phyloP scores from a whole-genome alignment of 1,140 invertebrate species.

The Neodiprion fabricii region DNA sequence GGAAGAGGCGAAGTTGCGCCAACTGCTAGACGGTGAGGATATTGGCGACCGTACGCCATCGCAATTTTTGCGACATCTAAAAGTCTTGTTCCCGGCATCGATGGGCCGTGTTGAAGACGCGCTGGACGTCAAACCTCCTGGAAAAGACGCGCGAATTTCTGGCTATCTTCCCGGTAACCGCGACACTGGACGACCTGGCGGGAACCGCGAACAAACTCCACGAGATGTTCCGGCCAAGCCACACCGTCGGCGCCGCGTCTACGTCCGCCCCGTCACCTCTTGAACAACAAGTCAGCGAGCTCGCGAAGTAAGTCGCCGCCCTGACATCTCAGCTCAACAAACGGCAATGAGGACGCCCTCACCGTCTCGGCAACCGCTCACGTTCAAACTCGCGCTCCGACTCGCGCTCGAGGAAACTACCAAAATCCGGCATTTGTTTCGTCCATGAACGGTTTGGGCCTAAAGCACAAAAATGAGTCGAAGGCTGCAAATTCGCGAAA shows the following conservation, averaged over 20 bases:
- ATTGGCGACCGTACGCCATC: conserved; percentile 41
- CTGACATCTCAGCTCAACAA: not conserved
- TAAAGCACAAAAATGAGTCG: conserved; percentile 30
- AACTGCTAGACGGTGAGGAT: conserved; percentile 35
- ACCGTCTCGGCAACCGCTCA: not conserved
- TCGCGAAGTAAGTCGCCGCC: too few relatives aligned
- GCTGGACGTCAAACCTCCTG: not conserved
- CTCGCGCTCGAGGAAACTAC: not conserved
- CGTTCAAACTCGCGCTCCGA: not conserved
- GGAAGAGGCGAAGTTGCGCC: conserved; percentile 32
- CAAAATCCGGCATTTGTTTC: not conserved
- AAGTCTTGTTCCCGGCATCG: conserved; percentile 29
- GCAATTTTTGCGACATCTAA: conserved; percentile 39
- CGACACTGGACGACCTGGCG: not conserved
- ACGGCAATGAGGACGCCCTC: too few relatives aligned
- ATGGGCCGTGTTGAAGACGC: not conserved
- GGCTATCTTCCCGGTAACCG: not conserved
- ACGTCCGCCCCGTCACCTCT: too few relatives aligned
- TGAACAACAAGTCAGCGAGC: too few relatives aligned
- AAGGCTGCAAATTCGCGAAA: too few relatives aligned
- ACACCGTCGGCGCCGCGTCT: too few relatives aligned
- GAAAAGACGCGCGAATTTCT: conserved; percentile 12
- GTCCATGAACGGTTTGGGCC: not conserved
- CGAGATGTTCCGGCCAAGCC: too few relatives aligned
- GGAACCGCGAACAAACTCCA: not conserved